Conservation (phyloP, 2,797 vertebrate genomes). For the Chloroceryle amazona region DNA sequence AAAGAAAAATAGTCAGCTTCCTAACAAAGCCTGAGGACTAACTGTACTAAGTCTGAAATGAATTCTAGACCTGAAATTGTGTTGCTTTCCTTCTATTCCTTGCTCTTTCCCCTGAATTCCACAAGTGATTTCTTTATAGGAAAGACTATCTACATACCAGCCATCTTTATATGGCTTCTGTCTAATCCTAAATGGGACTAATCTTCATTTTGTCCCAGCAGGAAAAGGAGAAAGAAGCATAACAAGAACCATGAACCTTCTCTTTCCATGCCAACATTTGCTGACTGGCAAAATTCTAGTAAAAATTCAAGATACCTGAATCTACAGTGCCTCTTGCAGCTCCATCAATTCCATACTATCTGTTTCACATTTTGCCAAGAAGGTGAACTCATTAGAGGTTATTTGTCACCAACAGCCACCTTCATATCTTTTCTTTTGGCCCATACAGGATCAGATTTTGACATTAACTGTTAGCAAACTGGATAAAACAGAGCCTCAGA, state of each 20-base stretch:
- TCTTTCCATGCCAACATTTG: not conserved
- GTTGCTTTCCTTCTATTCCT: not conserved
- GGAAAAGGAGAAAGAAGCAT: rapidly evolving
- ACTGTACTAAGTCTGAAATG: not conserved
- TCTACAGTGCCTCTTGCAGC: not conserved
- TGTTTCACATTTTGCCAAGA: not conserved
- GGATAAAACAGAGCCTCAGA: not conserved
- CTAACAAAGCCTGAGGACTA: not conserved
- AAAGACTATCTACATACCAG: not conserved
- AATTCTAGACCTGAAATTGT: not conserved
- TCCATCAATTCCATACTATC: not conserved
- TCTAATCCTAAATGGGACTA: not conserved
- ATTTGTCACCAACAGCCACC: not conserved
- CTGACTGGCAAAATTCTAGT: rapidly evolving
- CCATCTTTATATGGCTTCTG: not conserved
- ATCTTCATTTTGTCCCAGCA: not conserved
- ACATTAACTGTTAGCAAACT: not conserved
- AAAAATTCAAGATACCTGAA: not conserved
- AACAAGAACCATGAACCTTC: not conserved
- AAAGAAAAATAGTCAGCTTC: not conserved
- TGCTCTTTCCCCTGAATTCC: not conserved
- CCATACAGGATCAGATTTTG: not conserved
- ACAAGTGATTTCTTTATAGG: not conserved
- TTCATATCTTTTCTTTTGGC: not conserved
- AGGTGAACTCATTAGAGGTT: not conserved